Evolutionary conservation across 2,113 vertebrate genomes (phyloP), one percentile per base, ranked within the genome.

Genomic region (Psammodynastes pulverulentus): DNA sequence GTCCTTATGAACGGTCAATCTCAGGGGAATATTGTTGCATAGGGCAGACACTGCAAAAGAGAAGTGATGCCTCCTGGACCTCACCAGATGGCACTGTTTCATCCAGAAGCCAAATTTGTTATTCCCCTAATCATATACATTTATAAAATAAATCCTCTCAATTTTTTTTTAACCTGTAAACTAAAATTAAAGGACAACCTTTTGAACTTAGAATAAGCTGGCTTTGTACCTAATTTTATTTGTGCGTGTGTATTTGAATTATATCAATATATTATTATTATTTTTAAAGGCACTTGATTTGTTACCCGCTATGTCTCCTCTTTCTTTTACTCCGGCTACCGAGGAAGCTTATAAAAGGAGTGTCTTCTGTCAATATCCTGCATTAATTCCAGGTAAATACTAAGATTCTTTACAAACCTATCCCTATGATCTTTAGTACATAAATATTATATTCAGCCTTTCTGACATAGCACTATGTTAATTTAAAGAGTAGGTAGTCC

Each of bases 321-420:
- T 96, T 51, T 98, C 97, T 1, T 98, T 97, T 96, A 94, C 97
- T 91, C 97, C 97, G 52, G 96, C 96, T 0, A 93, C 97, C 56
- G 98, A 98, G 39, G 95, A 97, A 62, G 94, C 43, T 43, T 97
- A 97, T 91, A 96, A 94, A 84, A 92, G 85, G 39, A 95, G 92
- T 5, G 0, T 97, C 67, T 97, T 98, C 89, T 96, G 23, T 53
- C 96, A 97, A 1, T 97, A 95, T 49, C 96, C 97, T 88, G 95
- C 96, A 46, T 97, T 96, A 90, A 67, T 98, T 94, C 95, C 95
- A 96, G 98, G 98, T 99, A 88, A 89, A 97, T 95, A 92, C 52
- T 67, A 89, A 84, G 5, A 86, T 1, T 19, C 79, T n/a, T 15
- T 89, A 1, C 87, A 62, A 12, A 56, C 0, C 0, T 0, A 89